These are phyloP conservation scores for Psettodes erumei DNA, from an alignment of 2,113 vertebrate genomes.

Conservation along the genomic window DNA sequence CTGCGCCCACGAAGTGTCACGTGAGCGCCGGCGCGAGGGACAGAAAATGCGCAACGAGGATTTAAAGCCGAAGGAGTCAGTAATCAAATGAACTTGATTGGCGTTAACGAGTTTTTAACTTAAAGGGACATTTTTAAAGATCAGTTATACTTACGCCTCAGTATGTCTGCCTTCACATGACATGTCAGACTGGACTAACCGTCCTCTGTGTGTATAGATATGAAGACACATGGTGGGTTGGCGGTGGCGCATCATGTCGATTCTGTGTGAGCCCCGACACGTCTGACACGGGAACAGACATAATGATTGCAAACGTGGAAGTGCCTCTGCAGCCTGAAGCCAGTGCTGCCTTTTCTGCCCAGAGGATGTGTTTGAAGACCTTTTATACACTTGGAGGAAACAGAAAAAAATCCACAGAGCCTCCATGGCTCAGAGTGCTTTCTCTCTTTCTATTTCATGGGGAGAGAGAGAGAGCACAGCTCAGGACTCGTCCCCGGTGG, in stretches of 20 bases:
- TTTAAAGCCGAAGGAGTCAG: not conserved
- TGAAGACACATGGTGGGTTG: not conserved
- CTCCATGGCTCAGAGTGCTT: slow-evolving; percentile 34
- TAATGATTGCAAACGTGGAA: slow-evolving; percentile 33
- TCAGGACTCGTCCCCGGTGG: slow-evolving; percentile 36
- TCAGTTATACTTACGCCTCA: not conserved
- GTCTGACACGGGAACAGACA: slow-evolving; percentile 32
- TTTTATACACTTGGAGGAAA: slow-evolving; percentile 18
- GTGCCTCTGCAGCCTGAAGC: slow-evolving; percentile 44
- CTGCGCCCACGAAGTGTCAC: not conserved
- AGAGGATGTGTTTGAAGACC: slow-evolving; percentile 37
- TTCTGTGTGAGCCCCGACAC: slow-evolving; percentile 17
- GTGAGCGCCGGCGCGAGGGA: not conserved
- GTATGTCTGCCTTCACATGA: not conserved
- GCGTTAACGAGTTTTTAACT: no score
- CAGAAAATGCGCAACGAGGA: not conserved
- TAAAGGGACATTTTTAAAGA: not conserved
- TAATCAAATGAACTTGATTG: not conserved
- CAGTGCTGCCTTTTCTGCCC: slow-evolving; percentile 13
- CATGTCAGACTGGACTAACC: not conserved
- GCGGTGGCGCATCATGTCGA: not conserved
- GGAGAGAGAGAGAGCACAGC: slow-evolving; percentile 19
- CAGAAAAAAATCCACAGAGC: not conserved
- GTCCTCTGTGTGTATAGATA: not conserved
- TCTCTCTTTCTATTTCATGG: slow-evolving; percentile 41